phyloP scores from a whole-genome alignment of 2,888 invertebrate genomes.

The Emmelina monodactyla region DNA sequence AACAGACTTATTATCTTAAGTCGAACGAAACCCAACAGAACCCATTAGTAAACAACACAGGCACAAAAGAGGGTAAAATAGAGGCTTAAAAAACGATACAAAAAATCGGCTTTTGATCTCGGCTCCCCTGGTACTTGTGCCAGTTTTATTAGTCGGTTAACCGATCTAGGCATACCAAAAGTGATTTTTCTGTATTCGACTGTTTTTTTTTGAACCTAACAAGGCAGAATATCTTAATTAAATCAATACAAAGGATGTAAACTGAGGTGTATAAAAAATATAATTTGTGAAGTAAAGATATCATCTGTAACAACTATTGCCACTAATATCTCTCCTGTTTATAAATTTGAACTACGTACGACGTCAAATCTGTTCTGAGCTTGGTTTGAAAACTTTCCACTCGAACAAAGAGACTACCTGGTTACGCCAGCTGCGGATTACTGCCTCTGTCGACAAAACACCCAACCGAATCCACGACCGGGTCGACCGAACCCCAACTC shows the following conservation, averaged over 20 bases:
- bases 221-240: too few relatives aligned
- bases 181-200: too few relatives aligned
- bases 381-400: constrained; percentile 37
- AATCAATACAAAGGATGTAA: too few relatives aligned
- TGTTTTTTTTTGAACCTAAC: too few relatives aligned
- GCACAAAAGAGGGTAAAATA: constrained; percentile 63
- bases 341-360: constrained; percentile 14
- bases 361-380: constrained; percentile 34
- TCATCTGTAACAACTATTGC: too few relatives aligned
- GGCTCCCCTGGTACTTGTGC: constrained; percentile 51
- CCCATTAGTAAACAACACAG: constrained; percentile 66
- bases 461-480: constrained; percentile 17
- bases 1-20: constrained; percentile 63
- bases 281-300: constrained; percentile 20
- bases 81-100: constrained; percentile 57
- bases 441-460: constrained; percentile 25
- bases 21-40: constrained; percentile 63
- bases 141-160: constrained; percentile 56
- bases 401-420: constrained; percentile 47
- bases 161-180: constrained; percentile 40
- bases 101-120: constrained; percentile 62
- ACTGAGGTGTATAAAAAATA: too few relatives aligned
- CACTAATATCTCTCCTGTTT: constrained; percentile 6
- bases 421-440: constrained; percentile 46
- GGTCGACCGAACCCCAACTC: too few relatives aligned